Percentiles rank a stretch among this genome's conserved stretches.
Evolutionary conservation across 53 echinoderm and acorn worm genomes (phyloP).

Genomic region (Paracentrotus lividus): DNA sequence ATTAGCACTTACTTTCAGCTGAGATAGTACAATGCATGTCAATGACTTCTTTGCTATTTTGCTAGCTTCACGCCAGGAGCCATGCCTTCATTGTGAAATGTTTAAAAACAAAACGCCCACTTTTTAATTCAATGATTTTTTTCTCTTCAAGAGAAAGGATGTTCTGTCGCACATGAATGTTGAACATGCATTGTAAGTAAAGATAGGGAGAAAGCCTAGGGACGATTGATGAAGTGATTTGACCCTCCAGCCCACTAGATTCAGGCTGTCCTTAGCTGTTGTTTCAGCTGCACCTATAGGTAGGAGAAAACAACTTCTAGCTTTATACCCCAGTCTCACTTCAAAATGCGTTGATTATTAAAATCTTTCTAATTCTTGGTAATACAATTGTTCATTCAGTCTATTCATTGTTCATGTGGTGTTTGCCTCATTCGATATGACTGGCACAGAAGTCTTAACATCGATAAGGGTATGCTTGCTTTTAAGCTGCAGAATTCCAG

Average conservation of each 20-base stretch:
- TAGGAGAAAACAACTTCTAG: background rate
- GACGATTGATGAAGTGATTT: background rate
- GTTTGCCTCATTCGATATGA: no score
- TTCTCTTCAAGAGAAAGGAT: background rate
- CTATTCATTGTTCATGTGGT: no score
- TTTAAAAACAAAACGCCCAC: background rate
- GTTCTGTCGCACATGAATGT: background rate
- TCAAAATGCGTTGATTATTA: no score
- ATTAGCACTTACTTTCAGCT: background rate
- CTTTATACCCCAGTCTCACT: no score
- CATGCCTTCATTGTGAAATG: background rate
- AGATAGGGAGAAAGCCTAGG: background rate
- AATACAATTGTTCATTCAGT: no score
- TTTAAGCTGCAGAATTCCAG: constrained; percentile 4
- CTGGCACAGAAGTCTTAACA: constrained; percentile 1
- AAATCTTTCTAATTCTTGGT: no score
- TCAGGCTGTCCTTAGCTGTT: background rate
- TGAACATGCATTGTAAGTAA: background rate
- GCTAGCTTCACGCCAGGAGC: background rate
- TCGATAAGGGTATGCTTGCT: background rate
- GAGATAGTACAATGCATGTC: background rate
- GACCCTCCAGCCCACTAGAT: background rate
- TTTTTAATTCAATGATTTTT: background rate
- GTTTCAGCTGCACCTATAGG: constrained; percentile 1
- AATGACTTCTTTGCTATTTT: background rate